Evolutionary conservation across 1,140 invertebrate genomes (phyloP), one percentile per base, ranked within the genome.

Genomic region (Atta cephalotes): DNA sequence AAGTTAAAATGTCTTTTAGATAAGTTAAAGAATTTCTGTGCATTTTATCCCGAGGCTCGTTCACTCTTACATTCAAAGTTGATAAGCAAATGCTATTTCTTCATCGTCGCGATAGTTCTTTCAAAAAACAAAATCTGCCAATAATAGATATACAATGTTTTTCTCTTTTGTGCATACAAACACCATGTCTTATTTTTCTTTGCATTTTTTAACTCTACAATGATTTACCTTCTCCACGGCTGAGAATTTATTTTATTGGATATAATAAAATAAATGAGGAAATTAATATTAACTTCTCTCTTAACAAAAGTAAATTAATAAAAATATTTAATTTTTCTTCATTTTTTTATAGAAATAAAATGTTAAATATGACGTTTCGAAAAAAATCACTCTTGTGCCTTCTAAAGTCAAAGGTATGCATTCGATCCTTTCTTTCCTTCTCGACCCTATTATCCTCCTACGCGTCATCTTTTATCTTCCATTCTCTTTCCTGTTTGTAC

Each of bases 41-140:
- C 63, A 18, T 70, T 56, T 81, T 58, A 68, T 56, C 10, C 31
- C 28, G 4, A 28, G n/a, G 16, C 28, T 53, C 51, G 51, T 25
- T n/a, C 28, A 35, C 62, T 68, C 18, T 68, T 63, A 49, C 14
- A 81, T 71, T 71, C 79, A 58, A 21, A 10, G 56, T 81, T 81
- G 79, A 81, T 81, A 81, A 81, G 35, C 79, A 81, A 81, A 81
- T 58, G 51, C 18, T 21, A 45, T 81, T 58, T 71, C 66, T 45
- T 71, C 66, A 39, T 21, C n/a, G 45, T 28, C n/a, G 18, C 14
- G 28, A 35, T 21, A 35, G 45, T 80, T 60, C 2, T n/a, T 56
- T 21, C 2, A 58, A n/a, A 25, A n/a, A 45, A n/a, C 25, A 71
- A 62, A 77, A 58, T 45, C 12, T 58, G 21, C n/a, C 14, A 16